Percentiles rank a stretch among this genome's conserved stretches.
Conservation (phyloP, 2,888 invertebrate genomes). For the Zelleria hepariella region DNA sequence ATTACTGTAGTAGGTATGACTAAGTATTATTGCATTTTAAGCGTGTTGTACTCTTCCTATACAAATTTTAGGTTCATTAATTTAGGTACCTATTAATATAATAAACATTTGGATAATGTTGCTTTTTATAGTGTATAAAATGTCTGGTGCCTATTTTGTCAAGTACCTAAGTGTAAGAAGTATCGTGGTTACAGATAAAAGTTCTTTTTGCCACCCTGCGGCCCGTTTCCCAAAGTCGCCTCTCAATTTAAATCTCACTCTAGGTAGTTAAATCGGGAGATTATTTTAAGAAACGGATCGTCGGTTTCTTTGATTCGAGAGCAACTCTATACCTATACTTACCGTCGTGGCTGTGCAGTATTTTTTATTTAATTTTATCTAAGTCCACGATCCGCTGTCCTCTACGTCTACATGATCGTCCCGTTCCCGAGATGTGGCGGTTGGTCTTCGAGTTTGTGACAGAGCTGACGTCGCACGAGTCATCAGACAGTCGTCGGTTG, state of each 20-base stretch:
- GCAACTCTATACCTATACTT: background rate
- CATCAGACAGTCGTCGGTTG: background rate
- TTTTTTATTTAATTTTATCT: background rate
- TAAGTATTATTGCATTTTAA: background rate
- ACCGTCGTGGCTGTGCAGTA: background rate
- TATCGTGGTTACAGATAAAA: background rate
- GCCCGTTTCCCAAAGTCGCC: background rate
- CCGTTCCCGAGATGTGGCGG: constrained; percentile 19
- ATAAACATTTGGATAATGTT: constrained; percentile 43
- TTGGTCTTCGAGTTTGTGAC: background rate
- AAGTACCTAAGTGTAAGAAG: background rate
- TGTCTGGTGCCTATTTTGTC: background rate
- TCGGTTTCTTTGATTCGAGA: background rate
- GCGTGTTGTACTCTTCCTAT: constrained; percentile 45
- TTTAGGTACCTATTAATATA: no score
- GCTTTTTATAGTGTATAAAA: constrained; percentile 21
- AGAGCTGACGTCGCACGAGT: background rate
- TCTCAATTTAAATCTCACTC: no score
- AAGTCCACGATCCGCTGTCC: constrained; percentile 1
- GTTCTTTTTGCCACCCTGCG: background rate
- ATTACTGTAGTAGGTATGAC: background rate
- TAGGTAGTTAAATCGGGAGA: background rate
- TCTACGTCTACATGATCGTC: no score
- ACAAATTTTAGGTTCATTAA: no score
- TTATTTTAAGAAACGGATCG: background rate